Evolutionary conservation across 2,797 vertebrate genomes (phyloP).

Genomic region (Megalops cyprinoides): DNA sequence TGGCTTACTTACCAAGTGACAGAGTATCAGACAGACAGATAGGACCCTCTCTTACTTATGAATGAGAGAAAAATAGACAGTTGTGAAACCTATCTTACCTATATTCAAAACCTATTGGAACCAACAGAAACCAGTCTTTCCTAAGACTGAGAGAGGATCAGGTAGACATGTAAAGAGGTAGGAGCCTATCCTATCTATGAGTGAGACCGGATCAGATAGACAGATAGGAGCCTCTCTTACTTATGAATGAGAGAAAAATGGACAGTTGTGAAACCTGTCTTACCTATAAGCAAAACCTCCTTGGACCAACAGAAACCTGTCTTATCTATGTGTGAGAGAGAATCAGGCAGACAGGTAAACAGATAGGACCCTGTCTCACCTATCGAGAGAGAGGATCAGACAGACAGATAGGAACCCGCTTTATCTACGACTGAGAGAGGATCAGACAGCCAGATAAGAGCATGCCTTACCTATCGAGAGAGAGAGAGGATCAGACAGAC

Average conservation of each 20-base stretch:
- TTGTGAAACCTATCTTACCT: no score
- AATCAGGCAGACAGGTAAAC: constrained; percentile 83
- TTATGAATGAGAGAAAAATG: background rate
- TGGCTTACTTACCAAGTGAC: no score
- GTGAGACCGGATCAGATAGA: constrained; percentile 82
- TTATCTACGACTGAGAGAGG: background rate
- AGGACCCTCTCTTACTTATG: background rate
- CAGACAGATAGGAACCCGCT: no score
- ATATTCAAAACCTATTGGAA: background rate
- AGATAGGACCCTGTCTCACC: no score
- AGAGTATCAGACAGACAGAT: background rate
- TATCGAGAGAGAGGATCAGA: no score
- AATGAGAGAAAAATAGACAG: background rate
- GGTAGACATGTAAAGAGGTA: constrained; percentile 49
- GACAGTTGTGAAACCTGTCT: background rate
- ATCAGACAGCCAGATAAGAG: constrained; percentile 8
- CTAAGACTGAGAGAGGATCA: constrained; percentile 86
- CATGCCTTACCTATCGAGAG: constrained; percentile 82
- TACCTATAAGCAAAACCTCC: no score
- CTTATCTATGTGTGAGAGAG: constrained; percentile 87
- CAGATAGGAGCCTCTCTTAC: background rate
- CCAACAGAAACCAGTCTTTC: constrained; percentile 67
- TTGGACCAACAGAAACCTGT: constrained; percentile 16
- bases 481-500: background rate
- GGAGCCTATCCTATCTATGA: constrained; percentile 78